Base-by-base conservation (phyloP, 1,140 invertebrate species). In the Andrena cerasifolii region DNA sequence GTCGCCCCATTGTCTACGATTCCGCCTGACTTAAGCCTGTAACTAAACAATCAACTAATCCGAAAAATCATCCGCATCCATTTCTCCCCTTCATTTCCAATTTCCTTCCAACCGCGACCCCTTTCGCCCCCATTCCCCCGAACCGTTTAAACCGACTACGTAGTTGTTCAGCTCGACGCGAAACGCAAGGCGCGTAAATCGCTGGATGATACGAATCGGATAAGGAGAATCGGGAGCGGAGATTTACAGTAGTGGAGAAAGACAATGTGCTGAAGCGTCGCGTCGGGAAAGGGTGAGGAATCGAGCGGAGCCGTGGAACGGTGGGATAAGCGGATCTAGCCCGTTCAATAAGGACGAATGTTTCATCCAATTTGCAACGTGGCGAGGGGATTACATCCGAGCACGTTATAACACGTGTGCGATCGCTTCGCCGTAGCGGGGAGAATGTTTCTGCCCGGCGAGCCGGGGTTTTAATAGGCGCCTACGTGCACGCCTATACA, bases 331-430 rank as follows among this genome's bases (percentile, higher is more conserved):
- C 82, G 73, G 73, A 78, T 84, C 77, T 80, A 84, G 73, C 26
- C 45, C 16, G 62, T 68, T 76, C 66, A 86, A 86, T 86, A 85
- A 78, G 49, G 40, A 75, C 47, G 71, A 40, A 71, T 82, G 71
- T 85, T 83, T 85, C 84, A 80, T 86, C 43, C 80, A 82, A 85
- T 85, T 85, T 86, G 79, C 66, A 85, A 51, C 36, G 58, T 33
- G 51, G 40, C 59, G 26, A 53, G 24, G 43, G 65, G 63, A 86
- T 86, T 80, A 83, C 59, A 72, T 72, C 72, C 45, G 40, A 70
- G 28, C 49, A 33, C 26, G n/a, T 76, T 81, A 71, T 54, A 77
- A 21, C 58, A 59, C 54, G 51, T 51, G 51, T 53, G 56, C 54
- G 75, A 75, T 82, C 79, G 49, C 54, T 53, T 66, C 28, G 43